Percentiles rank a stretch among this genome's conserved stretches.
These are phyloP conservation scores for Tragopan temminckii DNA, from an alignment of 2,797 vertebrate species.

Conservation along the genomic window DNA sequence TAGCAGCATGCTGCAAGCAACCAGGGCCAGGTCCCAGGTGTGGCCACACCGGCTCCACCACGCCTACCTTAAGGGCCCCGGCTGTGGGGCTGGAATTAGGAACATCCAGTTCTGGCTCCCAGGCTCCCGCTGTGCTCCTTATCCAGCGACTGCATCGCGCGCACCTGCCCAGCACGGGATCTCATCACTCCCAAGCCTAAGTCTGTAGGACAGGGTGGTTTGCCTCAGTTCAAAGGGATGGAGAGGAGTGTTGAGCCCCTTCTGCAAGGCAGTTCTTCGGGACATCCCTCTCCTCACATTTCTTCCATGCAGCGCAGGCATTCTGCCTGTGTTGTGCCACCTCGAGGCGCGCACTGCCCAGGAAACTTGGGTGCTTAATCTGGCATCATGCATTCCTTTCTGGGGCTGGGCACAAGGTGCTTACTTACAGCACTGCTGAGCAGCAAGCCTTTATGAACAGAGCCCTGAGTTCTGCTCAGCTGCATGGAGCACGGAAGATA, in stretches of 20 bases:
- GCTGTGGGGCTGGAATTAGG: slow-evolving; percentile 66
- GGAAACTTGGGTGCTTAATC: slow-evolving; percentile 46
- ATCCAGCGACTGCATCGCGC: neutral
- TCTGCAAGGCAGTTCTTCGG: neutral
- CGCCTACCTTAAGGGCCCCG: slow-evolving; percentile 46
- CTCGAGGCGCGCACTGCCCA: neutral
- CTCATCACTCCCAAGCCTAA: too few species aligned
- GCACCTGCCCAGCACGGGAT: neutral
- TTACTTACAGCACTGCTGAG: neutral
- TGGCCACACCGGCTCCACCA: slow-evolving; percentile 39
- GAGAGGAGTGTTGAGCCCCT: neutral
- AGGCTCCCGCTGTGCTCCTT: neutral
- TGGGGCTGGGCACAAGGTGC: slow-evolving; percentile 41
- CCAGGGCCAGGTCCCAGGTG: slow-evolving; percentile 40
- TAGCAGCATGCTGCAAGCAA: neutral
- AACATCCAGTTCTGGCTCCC: slow-evolving; percentile 71
- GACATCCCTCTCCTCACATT: neutral
- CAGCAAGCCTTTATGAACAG: neutral
- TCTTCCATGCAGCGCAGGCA: neutral
- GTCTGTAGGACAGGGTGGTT: neutral
- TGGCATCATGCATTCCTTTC: slow-evolving; percentile 70
- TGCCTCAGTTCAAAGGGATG: neutral
- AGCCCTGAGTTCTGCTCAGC: neutral
- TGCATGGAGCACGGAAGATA: neutral
- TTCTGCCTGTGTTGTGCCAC: neutral